A percentile compares a stretch with the other conserved stretches of the same genome.
Conservation (phyloP, 2,113 vertebrate species). For the Casuarius casuarius region DNA sequence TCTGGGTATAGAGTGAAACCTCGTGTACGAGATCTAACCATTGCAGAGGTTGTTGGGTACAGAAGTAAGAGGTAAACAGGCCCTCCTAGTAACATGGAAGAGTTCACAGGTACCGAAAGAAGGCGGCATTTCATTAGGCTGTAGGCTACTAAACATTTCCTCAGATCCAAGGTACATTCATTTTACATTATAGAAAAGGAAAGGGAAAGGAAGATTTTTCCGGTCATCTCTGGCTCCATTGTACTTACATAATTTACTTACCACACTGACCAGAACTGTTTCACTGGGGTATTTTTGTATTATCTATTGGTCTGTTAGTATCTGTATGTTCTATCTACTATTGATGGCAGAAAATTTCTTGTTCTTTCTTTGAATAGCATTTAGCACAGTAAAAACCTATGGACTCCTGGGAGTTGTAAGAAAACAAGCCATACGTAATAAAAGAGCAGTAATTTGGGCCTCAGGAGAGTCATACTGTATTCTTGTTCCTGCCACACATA, state of each 20-base stretch:
- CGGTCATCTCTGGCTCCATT: not conserved
- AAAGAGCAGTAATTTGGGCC: too few relatives aligned
- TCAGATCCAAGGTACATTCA: too few relatives aligned
- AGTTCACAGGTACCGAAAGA: fast-evolving
- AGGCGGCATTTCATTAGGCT: not conserved
- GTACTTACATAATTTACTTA: not conserved
- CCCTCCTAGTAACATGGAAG: fast-evolving
- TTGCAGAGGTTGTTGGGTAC: not conserved
- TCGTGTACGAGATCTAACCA: not conserved
- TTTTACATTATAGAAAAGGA: not conserved
- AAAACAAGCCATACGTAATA: not conserved
- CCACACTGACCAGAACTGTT: not conserved
- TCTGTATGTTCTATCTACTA: not conserved
- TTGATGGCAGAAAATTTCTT: not conserved
- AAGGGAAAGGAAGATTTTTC: not conserved
- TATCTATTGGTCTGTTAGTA: not conserved
- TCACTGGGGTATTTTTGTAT: not conserved
- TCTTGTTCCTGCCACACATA: not conserved
- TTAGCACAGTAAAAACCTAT: not conserved
- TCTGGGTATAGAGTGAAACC: not conserved
- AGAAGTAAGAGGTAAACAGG: not conserved
- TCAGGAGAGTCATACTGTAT: not conserved
- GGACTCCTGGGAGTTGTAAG: not conserved
- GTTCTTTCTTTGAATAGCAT: not conserved
- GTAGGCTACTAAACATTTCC: not conserved